Evolutionary conservation across 2,888 invertebrate species (phyloP), one percentile per base, ranked within the genome.

Genomic region (Sminthurinus aureus): DNA sequence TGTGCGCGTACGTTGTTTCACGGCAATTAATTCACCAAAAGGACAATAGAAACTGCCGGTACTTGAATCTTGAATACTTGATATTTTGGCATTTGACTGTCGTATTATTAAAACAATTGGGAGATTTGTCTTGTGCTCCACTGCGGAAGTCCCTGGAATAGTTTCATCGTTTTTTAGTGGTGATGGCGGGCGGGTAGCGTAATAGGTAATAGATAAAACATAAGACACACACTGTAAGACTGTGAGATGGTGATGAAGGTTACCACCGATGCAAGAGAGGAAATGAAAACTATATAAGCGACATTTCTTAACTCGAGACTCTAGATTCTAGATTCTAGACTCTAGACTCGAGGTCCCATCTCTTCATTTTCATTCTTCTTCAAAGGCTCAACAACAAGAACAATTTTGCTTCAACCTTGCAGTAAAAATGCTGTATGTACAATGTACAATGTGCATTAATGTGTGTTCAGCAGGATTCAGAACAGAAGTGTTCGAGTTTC

Each of bases 41-140:
- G 64, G 58, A 79, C 79, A 79, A 79, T 79, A 26, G 79, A 79
- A 38, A 67, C 38, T 67, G 26, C 15, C 13, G 50, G 51, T 52
- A n/a, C n/a, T n/a, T n/a, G n/a, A n/a, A n/a, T n/a, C n/a, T n/a
- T n/a, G n/a, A n/a, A n/a, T 76, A 76, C n/a, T 24, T 13, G 66
- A n/a, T 79, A 79, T 79, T 79, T 76, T 79, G 79, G 79, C 79
- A 79, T 66, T 66, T 8, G 20, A 26, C 38, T 76, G 51, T 58
- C 51, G 38, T 79, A 66, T 79, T 66, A 79, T 79, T 79, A 79
- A 78, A 79, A 79, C 79, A 79, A 79, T 79, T 58, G 38, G 12
- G n/a, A 38, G 79, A 79, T 38, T 79, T 79, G 79, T 79, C 75
- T 51, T 75, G 3, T 38, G 3, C 38, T 38, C 51, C 51, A 0